Percentiles rank a stretch among this genome's conserved stretches.
phyloP scores from a whole-genome alignment of 2,797 vertebrate genomes.

The Acrocephalus scirpaceus region DNA sequence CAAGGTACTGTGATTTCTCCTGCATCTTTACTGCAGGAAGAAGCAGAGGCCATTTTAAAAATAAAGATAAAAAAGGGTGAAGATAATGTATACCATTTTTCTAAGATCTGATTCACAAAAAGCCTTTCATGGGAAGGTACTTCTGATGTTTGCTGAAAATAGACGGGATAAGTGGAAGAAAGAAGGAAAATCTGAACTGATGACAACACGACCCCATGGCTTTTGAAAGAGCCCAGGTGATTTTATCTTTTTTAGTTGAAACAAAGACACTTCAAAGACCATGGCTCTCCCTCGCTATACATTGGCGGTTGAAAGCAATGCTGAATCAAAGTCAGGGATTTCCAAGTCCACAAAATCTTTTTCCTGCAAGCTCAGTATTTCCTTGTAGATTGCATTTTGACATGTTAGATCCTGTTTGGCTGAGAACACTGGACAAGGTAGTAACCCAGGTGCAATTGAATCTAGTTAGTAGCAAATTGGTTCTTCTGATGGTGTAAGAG shows the following conservation, averaged over 20 bases:
- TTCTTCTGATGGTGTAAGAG: not conserved
- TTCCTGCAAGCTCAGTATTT: not conserved
- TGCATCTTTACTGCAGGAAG: not conserved
- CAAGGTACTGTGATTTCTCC: not conserved
- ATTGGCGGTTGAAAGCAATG: not conserved
- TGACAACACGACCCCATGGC: not conserved
- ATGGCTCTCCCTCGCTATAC: not conserved
- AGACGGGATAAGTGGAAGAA: not conserved
- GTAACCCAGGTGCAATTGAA: not conserved
- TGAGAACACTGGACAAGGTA: not conserved
- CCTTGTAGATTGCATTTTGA: not conserved
- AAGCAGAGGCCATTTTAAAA: not conserved
- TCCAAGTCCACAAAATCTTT: not conserved
- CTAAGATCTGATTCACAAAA: not conserved
- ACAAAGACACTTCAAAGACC: not conserved
- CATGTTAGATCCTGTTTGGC: not conserved
- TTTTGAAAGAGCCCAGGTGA: not conserved
- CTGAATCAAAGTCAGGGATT: not conserved
- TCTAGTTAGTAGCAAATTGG: not conserved
- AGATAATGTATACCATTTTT: not conserved
- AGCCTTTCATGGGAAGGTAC: not conserved
- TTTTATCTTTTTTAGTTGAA: not conserved
- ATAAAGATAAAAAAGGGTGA: not conserved
- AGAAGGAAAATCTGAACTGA: not conserved
- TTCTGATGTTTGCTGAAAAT: not conserved